Percentiles rank a stretch among this genome's conserved stretches.
These are phyloP conservation scores for Holacanthus passer DNA, from an alignment of 2,113 vertebrate genomes.

Conservation along the genomic window DNA sequence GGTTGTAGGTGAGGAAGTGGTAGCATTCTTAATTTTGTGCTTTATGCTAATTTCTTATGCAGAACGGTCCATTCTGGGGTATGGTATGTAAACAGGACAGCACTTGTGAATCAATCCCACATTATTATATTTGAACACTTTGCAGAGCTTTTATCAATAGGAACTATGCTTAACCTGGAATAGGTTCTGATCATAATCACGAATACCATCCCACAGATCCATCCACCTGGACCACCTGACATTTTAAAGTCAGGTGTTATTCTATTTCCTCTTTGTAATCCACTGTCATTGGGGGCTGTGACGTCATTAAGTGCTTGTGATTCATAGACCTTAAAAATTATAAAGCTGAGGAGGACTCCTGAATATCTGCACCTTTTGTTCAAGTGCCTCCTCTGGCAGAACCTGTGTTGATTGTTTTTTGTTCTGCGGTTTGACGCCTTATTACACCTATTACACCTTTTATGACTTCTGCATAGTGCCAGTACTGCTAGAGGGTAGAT, in stretches of 20 bases:
- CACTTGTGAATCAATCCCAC: not conserved
- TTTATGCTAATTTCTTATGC: not conserved
- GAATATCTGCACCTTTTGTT: not conserved
- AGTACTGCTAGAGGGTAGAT: slow-evolving; percentile 21
- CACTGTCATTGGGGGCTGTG: not conserved
- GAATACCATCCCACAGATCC: not conserved
- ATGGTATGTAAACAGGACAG: not conserved
- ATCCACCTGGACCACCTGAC: not conserved
- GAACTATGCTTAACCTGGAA: not conserved
- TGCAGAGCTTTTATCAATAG: not conserved
- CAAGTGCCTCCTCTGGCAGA: not conserved
- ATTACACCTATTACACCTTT: slow-evolving; percentile 66
- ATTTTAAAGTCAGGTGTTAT: not conserved
- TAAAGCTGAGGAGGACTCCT: not conserved
- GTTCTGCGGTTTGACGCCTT: slow-evolving; percentile 46
- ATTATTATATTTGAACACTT: not conserved
- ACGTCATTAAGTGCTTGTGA: not conserved
- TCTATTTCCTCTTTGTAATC: not conserved
- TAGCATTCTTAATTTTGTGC: not conserved
- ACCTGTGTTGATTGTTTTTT: slow-evolving; percentile 1
- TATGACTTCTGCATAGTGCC: slow-evolving; percentile 53
- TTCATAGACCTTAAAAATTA: not conserved
- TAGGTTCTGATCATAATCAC: not conserved
- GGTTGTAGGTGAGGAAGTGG: too few relatives aligned
- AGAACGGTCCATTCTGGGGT: not conserved